Evolutionary conservation across 2,113 vertebrate species (phyloP).

Genomic region (Ailurus styani): DNA sequence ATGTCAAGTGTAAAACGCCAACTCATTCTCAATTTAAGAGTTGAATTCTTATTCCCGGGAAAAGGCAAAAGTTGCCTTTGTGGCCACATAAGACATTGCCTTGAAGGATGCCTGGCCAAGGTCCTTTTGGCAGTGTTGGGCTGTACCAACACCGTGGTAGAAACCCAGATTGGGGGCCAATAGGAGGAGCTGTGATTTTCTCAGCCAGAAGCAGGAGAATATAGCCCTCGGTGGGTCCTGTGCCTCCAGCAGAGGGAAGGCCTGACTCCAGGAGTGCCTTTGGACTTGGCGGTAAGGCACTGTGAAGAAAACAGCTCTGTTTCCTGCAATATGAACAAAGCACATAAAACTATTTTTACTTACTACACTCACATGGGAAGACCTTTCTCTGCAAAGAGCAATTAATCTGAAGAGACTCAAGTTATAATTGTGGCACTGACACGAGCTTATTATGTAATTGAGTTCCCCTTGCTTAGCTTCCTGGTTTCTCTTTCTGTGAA

Average conservation of each 20-base stretch:
- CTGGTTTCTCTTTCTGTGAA: neutral
- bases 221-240: neutral
- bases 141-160: neutral
- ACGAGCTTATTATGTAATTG: neutral
- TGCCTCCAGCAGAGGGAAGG: neutral
- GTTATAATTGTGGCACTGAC: neutral
- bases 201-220: neutral
- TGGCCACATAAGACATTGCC: neutral
- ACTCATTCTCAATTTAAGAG: neutral
- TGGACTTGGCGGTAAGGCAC: neutral
- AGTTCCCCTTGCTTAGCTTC: neutral
- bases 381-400: neutral
- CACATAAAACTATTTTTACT: neutral
- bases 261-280: neutral
- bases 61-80: neutral
- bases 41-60: neutral
- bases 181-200: neutral
- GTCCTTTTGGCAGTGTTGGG: neutral
- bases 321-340: neutral
- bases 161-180: neutral
- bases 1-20: neutral
- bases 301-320: neutral
- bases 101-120: neutral
- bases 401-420: constrained; percentile 1
- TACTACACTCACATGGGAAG: neutral